phyloP scores from a whole-genome alignment of 2,113 vertebrate genomes.

The Pseudolaguvia tuberculata region DNA sequence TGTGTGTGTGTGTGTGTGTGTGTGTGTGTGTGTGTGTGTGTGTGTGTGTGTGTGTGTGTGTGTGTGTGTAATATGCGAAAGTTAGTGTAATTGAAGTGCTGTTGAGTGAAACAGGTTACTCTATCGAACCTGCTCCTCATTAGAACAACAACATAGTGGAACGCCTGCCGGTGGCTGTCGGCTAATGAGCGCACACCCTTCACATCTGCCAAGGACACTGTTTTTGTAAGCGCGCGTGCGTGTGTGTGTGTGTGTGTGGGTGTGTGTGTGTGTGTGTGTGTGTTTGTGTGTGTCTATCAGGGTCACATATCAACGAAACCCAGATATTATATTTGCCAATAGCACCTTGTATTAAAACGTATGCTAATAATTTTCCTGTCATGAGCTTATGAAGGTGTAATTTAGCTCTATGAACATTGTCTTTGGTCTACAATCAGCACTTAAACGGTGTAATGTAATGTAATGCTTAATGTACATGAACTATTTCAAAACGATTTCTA shows the following conservation, averaged over 20 bases:
- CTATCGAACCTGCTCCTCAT: not conserved
- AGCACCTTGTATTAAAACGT: not conserved
- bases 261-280: conserved; percentile 6
- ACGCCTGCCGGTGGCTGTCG: not conserved
- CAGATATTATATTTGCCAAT: not conserved
- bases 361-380: no score
- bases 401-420: not conserved
- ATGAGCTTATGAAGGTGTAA: not conserved
- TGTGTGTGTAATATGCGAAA: not conserved
- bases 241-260: conserved; percentile 4
- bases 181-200: conserved; percentile 4
- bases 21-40: not conserved
- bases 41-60: not conserved
- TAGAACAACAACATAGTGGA: not conserved
- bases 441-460: no score
- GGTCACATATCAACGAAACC: not conserved
- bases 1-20: no score
- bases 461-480: no score
- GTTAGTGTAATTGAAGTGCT: conserved; percentile 4
- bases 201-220: not conserved
- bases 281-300: not conserved
- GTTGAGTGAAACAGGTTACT: not conserved
- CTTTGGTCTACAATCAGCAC: not conserved
- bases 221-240: not conserved
- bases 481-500: no score